Evolutionary conservation across 1,140 invertebrate genomes (phyloP).

Genomic region (Nomia melanderi): DNA sequence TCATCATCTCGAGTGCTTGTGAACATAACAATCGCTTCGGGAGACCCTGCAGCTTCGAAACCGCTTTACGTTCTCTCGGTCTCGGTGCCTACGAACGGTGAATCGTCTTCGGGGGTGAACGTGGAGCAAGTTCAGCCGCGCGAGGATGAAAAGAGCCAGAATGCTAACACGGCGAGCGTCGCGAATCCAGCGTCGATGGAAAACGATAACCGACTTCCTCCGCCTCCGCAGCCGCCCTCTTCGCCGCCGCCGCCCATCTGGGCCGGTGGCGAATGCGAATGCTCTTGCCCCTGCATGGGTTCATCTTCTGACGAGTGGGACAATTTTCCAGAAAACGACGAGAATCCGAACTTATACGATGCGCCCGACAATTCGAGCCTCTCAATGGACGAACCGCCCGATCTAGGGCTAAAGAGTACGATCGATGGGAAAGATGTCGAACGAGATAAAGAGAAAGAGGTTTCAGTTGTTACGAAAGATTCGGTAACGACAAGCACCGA

Average conservation of each 20-base stretch:
- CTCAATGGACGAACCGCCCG: conserved; percentile 1
- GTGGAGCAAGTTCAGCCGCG: conserved; percentile 31
- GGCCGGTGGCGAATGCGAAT: conserved; percentile 87
- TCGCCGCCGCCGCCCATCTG: conserved; percentile 72
- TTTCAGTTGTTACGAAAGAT: conserved; percentile 52
- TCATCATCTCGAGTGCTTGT: conserved; percentile 83
- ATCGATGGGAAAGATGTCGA: conserved; percentile 19
- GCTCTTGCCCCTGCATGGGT: conserved; percentile 86
- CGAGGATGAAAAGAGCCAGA: not conserved
- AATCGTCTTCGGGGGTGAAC: conserved; percentile 54
- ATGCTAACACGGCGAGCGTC: conserved; percentile 60
- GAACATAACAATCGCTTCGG: conserved; percentile 88
- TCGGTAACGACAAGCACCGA: conserved; percentile 35
- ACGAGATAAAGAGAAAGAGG: not conserved
- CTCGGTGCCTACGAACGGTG: conserved; percentile 84
- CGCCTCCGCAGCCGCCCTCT: conserved; percentile 61
- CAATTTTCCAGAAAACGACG: conserved; percentile 70
- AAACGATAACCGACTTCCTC: conserved; percentile 48
- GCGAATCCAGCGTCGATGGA: conserved; percentile 52
- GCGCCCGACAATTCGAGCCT: conserved; percentile 17
- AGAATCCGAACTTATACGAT: conserved; percentile 20
- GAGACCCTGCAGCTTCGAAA: conserved; percentile 82
- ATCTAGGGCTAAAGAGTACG: conserved; percentile 9
- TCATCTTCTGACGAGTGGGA: conserved; percentile 76
- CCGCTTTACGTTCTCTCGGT: conserved; percentile 88